Conservation (phyloP, 2,888 invertebrate species). For the Ennomos erosarius region DNA sequence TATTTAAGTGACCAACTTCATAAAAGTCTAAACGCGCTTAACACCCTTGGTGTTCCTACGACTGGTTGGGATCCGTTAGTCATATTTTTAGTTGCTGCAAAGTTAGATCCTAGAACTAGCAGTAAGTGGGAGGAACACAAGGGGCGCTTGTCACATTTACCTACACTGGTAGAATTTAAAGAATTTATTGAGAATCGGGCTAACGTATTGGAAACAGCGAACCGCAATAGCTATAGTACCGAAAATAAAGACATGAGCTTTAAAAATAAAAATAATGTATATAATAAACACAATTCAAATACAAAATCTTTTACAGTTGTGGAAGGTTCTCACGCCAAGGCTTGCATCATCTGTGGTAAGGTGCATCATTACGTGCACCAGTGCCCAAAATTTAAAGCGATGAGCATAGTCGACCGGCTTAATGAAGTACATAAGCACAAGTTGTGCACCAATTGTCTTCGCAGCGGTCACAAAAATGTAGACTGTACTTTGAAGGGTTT, state of each 20-base stretch:
- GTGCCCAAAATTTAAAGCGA: neutral
- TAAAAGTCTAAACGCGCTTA: constrained; percentile 4
- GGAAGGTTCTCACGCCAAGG: neutral
- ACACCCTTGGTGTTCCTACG: neutral
- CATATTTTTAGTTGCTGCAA: constrained; percentile 10
- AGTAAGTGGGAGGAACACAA: constrained; percentile 16
- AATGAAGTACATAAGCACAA: neutral
- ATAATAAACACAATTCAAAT: neutral
- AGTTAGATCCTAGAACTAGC: constrained; percentile 15
- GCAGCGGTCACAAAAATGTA: constrained; percentile 2
- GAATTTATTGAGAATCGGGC: constrained; percentile 2
- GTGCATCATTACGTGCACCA: neutral
- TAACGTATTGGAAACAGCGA: neutral
- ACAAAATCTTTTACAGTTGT: neutral
- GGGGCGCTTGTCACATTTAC: neutral
- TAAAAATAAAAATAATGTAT: neutral
- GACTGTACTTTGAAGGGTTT: constrained; percentile 6
- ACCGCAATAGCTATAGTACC: neutral
- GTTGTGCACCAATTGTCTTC: constrained; percentile 7
- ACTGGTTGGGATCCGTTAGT: constrained; percentile 6
- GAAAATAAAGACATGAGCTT: constrained; percentile 3
- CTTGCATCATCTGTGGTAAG: neutral
- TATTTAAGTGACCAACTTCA: constrained; percentile 17
- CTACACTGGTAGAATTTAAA: constrained; percentile 2
- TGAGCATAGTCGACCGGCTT: neutral